Conservation (phyloP, 2,113 vertebrate species). For the Hyperopisus bebe region DNA sequence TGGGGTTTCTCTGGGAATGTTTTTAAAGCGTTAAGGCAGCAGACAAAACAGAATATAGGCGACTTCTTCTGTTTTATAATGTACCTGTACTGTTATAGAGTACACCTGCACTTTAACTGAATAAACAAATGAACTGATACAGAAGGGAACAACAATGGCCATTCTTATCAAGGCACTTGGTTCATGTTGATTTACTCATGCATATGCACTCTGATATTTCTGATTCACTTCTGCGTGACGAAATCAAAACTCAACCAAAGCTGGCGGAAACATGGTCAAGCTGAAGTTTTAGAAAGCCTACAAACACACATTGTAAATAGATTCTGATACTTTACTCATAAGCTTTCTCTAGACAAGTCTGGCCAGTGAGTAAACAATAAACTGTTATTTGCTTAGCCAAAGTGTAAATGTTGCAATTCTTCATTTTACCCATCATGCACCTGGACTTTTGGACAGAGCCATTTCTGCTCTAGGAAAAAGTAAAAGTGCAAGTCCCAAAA, state of each 20-base stretch:
- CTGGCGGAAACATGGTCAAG: not conserved
- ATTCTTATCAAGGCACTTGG: not conserved
- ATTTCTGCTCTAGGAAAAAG: not conserved
- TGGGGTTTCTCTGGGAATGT: not conserved
- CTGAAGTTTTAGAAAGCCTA: not conserved
- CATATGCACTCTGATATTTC: not conserved
- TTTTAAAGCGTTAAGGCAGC: not conserved
- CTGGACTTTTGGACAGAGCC: not conserved
- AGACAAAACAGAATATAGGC: not conserved
- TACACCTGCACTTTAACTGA: not conserved
- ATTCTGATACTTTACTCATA: not conserved
- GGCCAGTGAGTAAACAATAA: not conserved
- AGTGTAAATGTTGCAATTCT: conserved; percentile 10
- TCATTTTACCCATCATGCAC: not conserved
- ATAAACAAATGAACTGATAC: not conserved
- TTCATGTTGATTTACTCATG: too few species aligned
- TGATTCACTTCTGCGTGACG: not conserved
- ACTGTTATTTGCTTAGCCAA: not conserved
- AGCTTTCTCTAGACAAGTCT: not conserved
- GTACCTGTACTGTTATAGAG: not conserved
- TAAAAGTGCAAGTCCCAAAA: not conserved
- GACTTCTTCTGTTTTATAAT: not conserved
- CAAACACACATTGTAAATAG: not conserved
- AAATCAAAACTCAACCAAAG: not conserved
- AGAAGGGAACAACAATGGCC: not conserved